Evolutionary conservation across 1,140 invertebrate species (phyloP).

Genomic region (Onthophagus taurus): DNA sequence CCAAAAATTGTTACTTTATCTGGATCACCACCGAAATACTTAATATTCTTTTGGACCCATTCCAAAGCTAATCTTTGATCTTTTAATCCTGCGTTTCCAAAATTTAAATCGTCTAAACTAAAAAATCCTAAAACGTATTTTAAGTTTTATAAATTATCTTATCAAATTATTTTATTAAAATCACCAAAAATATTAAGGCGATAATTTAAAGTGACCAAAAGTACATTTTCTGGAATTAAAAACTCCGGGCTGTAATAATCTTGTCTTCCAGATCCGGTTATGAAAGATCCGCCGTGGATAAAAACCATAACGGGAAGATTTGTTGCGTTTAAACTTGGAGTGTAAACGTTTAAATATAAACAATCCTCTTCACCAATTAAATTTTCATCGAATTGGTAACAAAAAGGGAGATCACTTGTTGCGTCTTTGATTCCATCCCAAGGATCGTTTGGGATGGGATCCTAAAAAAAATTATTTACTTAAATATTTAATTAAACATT

Average conservation of each 20-base stretch:
- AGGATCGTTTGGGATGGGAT: too few relatives aligned
- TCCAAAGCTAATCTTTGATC: conserved; percentile 4
- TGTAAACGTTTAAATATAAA: too few relatives aligned
- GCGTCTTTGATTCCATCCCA: too few relatives aligned
- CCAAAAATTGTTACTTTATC: too few relatives aligned
- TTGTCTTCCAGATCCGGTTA: conserved; percentile 43
- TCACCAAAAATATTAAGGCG: conserved; percentile 53
- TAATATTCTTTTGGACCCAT: conserved; percentile 5
- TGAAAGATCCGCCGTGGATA: conserved; percentile 56
- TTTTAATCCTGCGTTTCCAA: conserved; percentile 4
- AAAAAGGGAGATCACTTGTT: too few relatives aligned
- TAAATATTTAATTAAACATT: too few relatives aligned
- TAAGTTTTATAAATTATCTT: conserved; percentile 28
- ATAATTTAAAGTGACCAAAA: conserved; percentile 43
- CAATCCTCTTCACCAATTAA: too few relatives aligned
- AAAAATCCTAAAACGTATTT: conserved; percentile 1
- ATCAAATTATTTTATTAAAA: conserved; percentile 44
- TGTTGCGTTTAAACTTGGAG: too few relatives aligned
- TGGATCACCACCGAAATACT: conserved; percentile 7
- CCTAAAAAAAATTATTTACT: too few relatives aligned
- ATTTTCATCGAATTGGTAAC: too few relatives aligned
- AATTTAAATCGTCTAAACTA: conserved; percentile 3
- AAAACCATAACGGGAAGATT: conserved; percentile 59
- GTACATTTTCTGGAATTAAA: conserved; percentile 57
- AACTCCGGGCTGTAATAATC: conserved; percentile 50